These are phyloP conservation scores for Diaprepes abbreviatus DNA, from an alignment of 2,888 invertebrate genomes.

Conservation along the genomic window DNA sequence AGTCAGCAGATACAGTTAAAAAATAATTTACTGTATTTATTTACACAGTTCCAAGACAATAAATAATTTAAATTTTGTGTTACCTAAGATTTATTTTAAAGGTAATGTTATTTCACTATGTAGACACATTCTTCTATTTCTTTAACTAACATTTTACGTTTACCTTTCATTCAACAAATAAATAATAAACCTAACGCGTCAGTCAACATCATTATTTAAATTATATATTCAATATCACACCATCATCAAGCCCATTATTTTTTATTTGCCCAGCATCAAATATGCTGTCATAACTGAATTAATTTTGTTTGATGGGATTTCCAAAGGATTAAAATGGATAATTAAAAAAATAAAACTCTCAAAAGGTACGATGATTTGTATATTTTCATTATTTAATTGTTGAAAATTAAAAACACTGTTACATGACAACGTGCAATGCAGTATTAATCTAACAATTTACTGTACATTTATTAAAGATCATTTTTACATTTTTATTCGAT, in stretches of 20 bases:
- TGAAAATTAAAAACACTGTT: constrained; percentile 40
- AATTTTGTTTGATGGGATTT: constrained; percentile 43
- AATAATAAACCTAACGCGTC: constrained; percentile 36
- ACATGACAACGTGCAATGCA: constrained; percentile 37
- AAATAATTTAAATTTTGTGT: neutral
- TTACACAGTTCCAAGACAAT: too few relatives aligned
- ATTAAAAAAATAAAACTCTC: constrained; percentile 25
- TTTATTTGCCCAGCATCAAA: constrained; percentile 46
- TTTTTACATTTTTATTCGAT: constrained; percentile 17
- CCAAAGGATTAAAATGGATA: constrained; percentile 39
- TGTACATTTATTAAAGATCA: constrained; percentile 29
- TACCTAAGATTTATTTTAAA: neutral
- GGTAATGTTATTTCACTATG: neutral
- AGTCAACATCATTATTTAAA: constrained; percentile 49
- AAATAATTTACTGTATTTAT: too few relatives aligned
- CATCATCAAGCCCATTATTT: constrained; percentile 46
- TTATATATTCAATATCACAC: constrained; percentile 45
- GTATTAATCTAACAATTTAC: constrained; percentile 37
- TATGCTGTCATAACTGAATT: constrained; percentile 46
- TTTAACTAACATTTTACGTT: constrained; percentile 22
- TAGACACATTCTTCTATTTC: constrained; percentile 16
- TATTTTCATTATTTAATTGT: constrained; percentile 23
- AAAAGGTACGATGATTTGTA: constrained; percentile 31
- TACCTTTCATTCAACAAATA: constrained; percentile 40
- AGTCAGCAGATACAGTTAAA: too few relatives aligned